Percentiles rank a stretch among this genome's conserved stretches.
These are phyloP conservation scores for Lacerta agilis DNA, from an alignment of 2,797 vertebrate genomes.

Conservation along the genomic window DNA sequence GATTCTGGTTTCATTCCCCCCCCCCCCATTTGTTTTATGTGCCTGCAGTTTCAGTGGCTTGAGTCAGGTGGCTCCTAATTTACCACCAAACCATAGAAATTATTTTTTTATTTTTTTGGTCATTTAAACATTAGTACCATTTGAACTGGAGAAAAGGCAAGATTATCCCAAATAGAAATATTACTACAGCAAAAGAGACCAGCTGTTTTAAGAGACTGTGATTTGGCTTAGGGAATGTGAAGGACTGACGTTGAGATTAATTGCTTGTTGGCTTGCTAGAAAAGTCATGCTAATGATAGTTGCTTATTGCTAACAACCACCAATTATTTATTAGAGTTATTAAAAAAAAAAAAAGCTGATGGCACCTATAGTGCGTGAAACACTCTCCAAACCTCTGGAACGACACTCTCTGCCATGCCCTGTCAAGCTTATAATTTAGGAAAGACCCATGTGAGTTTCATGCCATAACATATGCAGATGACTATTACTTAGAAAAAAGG, in stretches of 20 bases:
- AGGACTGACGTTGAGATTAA: conserved; percentile 72
- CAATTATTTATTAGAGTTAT: conserved; percentile 66
- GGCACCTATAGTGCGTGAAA: conserved; percentile 44
- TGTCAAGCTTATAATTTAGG: conserved; percentile 60
- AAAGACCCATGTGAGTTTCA: conserved; percentile 35
- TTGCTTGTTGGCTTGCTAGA: conserved; percentile 69
- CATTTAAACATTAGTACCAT: conserved; percentile 57
- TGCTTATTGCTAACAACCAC: conserved; percentile 68
- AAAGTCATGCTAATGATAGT: conserved; percentile 71
- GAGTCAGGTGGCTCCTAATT: conserved; percentile 62
- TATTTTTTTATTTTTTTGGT: conserved; percentile 34
- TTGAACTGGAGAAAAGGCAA: conserved; percentile 20
- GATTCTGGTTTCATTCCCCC: conserved; percentile 35
- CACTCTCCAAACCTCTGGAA: conserved; percentile 58
- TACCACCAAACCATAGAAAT: conserved; percentile 56
- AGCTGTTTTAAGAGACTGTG: conserved; percentile 56
- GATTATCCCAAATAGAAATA: conserved; percentile 23
- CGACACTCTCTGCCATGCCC: conserved; percentile 43
- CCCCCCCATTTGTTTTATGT: conserved; percentile 23
- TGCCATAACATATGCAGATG: not conserved
- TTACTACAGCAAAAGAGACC: conserved; percentile 60
- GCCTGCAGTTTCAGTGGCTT: conserved; percentile 42
- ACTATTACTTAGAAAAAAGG: conserved; percentile 46
- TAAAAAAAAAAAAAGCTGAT: conserved; percentile 34
- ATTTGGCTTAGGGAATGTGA: conserved; percentile 69